Percentiles rank a stretch among this genome's conserved stretches.
Conservation (phyloP, 1,140 invertebrate genomes). For the Myzus persicae region DNA sequence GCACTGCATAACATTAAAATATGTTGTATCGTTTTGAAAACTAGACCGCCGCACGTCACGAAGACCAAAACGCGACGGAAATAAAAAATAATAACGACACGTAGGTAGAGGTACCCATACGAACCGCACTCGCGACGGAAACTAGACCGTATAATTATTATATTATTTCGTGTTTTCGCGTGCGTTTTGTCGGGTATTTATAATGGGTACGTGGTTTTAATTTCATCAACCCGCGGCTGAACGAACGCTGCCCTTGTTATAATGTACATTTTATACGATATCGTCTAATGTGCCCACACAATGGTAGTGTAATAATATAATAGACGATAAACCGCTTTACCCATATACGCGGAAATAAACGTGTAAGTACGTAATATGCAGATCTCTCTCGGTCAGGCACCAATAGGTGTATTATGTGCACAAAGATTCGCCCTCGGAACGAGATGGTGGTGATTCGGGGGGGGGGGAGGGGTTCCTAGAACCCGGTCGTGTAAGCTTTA, state of each 20-base stretch:
- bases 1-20: not conserved
- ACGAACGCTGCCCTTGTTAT: not conserved
- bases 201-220: not conserved
- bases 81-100: not conserved
- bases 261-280: too few relatives aligned
- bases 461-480: not conserved
- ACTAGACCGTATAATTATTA: constrained; percentile 3
- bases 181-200: not conserved
- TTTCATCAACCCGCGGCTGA: not conserved
- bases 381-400: not conserved
- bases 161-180: constrained; percentile 4
- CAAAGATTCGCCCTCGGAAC: not conserved
- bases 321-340: not conserved
- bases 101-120: not conserved
- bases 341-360: not conserved
- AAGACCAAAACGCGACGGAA: not conserved
- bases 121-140: not conserved
- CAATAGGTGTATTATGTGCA: not conserved
- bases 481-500: not conserved
- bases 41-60: not conserved
- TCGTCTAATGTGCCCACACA: not conserved
- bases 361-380: not conserved
- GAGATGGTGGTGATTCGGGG: not conserved
- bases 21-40: not conserved
- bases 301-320: not conserved